phyloP scores from a whole-genome alignment of 2,113 vertebrate species.

The Podocnemis expansa region DNA sequence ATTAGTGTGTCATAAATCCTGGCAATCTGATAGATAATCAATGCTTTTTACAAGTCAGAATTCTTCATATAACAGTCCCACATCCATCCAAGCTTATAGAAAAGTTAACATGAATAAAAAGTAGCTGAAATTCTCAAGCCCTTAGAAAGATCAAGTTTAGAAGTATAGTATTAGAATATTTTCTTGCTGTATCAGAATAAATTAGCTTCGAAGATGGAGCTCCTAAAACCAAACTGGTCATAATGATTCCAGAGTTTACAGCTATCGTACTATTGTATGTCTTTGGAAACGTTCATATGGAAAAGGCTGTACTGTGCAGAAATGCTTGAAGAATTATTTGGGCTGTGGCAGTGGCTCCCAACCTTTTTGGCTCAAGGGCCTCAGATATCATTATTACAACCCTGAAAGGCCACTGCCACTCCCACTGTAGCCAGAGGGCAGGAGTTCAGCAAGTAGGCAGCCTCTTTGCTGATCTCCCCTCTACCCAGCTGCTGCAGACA shows the following conservation, averaged over 20 bases:
- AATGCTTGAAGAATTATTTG: conserved; percentile 56
- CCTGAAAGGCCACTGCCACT: no score
- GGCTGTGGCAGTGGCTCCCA: conserved; percentile 52
- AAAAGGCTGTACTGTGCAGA: conserved; percentile 3
- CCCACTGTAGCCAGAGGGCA: no score
- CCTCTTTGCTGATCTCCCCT: no score
- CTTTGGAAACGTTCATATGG: background rate
- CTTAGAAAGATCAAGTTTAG: background rate
- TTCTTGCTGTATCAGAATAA: background rate
- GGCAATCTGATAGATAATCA: background rate
- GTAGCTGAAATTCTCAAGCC: background rate
- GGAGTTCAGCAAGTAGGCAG: no score
- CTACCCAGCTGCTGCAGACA: no score
- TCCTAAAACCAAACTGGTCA: background rate
- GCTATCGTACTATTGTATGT: background rate
- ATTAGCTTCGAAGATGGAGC: background rate
- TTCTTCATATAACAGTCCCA: background rate
- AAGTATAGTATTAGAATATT: background rate
- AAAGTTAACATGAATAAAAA: background rate
- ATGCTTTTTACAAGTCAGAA: background rate
- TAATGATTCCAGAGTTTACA: conserved; percentile 12
- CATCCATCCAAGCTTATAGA: background rate
- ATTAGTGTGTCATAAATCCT: background rate
- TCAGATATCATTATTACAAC: no score
- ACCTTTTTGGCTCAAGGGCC: no score